Conservation (phyloP, 1,140 invertebrate species). For the Campodea augens region DNA sequence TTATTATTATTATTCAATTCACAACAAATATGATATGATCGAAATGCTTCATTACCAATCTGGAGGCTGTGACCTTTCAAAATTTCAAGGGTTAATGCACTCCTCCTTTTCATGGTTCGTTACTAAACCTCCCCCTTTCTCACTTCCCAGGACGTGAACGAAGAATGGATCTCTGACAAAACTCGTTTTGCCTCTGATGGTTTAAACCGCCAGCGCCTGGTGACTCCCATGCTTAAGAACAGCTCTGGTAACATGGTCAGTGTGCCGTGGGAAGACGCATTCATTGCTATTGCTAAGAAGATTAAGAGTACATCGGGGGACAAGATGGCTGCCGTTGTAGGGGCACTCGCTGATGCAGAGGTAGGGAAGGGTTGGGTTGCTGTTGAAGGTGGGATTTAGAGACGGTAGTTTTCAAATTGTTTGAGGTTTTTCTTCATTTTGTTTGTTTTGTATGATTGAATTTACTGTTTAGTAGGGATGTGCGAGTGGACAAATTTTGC, state of each 20-base stretch:
- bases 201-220: constrained; percentile 79
- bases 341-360: constrained; percentile 79
- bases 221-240: constrained; percentile 77
- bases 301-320: constrained; percentile 24
- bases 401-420: no score
- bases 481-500: no score
- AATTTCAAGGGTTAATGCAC: no score
- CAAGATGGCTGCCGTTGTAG: constrained; percentile 65
- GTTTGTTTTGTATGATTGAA: no score
- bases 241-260: constrained; percentile 51
- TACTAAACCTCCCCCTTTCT: no score
- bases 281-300: constrained; percentile 40
- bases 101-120: no score
- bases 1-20: neutral
- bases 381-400: no score
- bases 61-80: constrained; percentile 1
- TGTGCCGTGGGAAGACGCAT: constrained; percentile 83
- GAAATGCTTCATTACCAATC: constrained; percentile 8
- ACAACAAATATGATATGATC: constrained; percentile 10
- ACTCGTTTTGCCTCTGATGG: constrained; percentile 92
- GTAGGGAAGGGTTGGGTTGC: no score
- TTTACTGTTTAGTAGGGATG: no score
- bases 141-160: constrained; percentile 63
- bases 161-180: constrained; percentile 98
- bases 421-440: no score